These are phyloP conservation scores for Xenopus petersii DNA, from an alignment of 2,797 vertebrate species.

Conservation along the genomic window DNA sequence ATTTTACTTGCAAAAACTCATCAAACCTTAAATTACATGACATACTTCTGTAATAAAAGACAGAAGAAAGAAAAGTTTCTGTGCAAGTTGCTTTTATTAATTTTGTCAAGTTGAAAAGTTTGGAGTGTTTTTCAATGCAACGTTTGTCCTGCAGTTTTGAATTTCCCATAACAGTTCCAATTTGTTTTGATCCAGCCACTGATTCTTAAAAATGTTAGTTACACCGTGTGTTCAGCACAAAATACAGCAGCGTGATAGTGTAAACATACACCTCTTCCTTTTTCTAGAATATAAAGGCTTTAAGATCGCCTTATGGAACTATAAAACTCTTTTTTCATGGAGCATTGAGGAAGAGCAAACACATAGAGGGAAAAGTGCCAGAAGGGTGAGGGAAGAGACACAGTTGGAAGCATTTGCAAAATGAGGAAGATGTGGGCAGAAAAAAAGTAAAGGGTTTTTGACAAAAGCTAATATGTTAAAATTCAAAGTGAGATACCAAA, in stretches of 20 bases:
- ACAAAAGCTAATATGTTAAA: no score
- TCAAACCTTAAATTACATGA: conserved; percentile 74
- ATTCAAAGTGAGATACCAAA: no score
- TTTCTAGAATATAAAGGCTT: no score
- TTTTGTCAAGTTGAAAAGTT: conserved; percentile 37
- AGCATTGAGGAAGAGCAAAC: no score
- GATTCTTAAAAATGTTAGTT: not conserved
- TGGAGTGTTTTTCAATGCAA: conserved; percentile 6
- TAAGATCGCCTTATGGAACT: no score
- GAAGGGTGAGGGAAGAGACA: no score
- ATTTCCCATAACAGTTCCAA: not conserved
- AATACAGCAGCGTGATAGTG: not conserved
- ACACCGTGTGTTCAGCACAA: not conserved
- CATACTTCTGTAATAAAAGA: conserved; percentile 57
- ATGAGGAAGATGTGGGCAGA: no score
- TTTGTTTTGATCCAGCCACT: not conserved
- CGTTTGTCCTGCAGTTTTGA: conserved; percentile 6
- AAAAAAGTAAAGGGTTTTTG: no score
- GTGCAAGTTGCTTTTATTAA: conserved; percentile 45
- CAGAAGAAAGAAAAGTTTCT: conserved; percentile 39
- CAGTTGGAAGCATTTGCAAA: no score
- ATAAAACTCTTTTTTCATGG: no score
- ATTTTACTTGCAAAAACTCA: conserved; percentile 80
- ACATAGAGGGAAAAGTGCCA: no score
- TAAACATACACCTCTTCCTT: not conserved